phyloP scores from a whole-genome alignment of 2,888 invertebrate genomes.

The Ormyrus labotus region DNA sequence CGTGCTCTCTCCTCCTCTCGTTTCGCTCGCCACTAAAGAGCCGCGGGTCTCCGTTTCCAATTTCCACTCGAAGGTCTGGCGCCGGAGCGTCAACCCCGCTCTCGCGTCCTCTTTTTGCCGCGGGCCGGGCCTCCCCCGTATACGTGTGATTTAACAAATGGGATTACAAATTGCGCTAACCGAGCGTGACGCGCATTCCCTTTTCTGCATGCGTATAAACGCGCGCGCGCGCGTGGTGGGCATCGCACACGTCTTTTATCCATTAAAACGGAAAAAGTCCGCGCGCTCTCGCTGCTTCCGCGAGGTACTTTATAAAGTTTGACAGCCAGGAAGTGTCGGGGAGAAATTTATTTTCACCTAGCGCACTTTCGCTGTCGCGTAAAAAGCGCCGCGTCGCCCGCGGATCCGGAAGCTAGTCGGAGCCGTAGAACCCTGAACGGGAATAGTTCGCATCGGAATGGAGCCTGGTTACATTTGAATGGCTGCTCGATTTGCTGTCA shows the following conservation, averaged over 20 bases:
- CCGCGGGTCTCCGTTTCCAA: constrained; percentile 32
- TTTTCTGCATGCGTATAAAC: not conserved
- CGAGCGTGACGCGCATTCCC: constrained; percentile 8
- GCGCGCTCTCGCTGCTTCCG: not conserved
- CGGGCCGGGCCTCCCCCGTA: not conserved
- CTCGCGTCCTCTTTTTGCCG: not conserved
- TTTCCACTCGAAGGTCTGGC: constrained; percentile 33
- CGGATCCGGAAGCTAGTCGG: not conserved
- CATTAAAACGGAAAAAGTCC: not conserved
- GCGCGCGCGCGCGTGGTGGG: not conserved
- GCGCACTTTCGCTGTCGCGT: not conserved
- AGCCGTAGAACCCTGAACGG: no score
- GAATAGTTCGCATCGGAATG: no score
- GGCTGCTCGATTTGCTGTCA: constrained; percentile 27
- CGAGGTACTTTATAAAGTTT: constrained; percentile 44
- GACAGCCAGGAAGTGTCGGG: constrained; percentile 50
- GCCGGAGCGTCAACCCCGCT: no score
- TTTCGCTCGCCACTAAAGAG: constrained; percentile 21
- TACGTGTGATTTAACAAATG: constrained; percentile 50
- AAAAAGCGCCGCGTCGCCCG: not conserved
- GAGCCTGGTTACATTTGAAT: constrained; percentile 17
- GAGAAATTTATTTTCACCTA: constrained; percentile 50
- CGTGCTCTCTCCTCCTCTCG: not conserved
- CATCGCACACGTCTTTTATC: constrained; percentile 1
- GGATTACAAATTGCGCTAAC: constrained; percentile 45